Conservation (phyloP, 2,113 vertebrate genomes). For the Ctenomys sociabilis region DNA sequence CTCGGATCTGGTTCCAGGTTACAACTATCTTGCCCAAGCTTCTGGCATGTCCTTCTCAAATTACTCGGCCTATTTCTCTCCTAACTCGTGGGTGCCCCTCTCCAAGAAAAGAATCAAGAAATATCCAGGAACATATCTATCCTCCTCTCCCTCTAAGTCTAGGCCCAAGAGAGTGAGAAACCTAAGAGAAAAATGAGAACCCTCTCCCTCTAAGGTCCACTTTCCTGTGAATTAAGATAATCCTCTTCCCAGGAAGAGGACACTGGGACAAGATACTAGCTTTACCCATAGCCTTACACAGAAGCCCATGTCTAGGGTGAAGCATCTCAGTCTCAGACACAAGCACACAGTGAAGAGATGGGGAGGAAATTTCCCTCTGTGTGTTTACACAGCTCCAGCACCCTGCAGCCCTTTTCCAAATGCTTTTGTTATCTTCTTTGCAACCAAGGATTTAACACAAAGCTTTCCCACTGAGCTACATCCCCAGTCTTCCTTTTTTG, state of each 20-base stretch:
- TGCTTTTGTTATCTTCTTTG: not conserved
- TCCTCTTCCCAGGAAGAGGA: not conserved
- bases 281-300: not conserved
- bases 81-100: not conserved
- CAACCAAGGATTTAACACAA: not conserved
- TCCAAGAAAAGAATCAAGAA: not conserved
- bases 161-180: not conserved
- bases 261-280: not conserved
- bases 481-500: not conserved
- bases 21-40: not conserved
- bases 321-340: not conserved
- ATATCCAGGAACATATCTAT: not conserved
- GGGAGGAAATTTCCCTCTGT: not conserved
- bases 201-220: not conserved
- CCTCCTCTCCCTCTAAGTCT: not conserved
- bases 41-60: not conserved
- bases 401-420: not conserved
- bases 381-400: not conserved
- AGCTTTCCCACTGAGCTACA: not conserved
- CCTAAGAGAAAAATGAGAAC: not conserved
- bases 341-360: not conserved
- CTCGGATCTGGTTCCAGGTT: not conserved
- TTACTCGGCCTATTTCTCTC: not conserved
- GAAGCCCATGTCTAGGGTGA: not conserved
- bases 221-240: not conserved